Evolutionary conservation across 2,113 vertebrate genomes (phyloP).

Genomic region (Cheirogaleus medius): DNA sequence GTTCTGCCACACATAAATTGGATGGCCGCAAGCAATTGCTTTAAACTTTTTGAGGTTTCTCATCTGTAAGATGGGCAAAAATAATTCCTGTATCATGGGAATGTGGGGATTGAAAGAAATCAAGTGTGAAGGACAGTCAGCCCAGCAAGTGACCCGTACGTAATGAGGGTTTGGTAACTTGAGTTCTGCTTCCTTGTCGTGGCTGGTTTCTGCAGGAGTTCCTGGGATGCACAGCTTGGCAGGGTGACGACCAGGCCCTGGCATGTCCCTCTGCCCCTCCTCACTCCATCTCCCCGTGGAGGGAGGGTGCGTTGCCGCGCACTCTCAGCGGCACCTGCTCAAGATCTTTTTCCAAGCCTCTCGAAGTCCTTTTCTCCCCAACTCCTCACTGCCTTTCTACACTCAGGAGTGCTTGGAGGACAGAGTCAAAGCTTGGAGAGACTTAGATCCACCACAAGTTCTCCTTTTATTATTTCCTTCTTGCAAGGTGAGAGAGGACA

Average conservation of each 20-base stretch:
- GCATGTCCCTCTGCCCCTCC: accelerated
- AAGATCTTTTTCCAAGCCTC: accelerated
- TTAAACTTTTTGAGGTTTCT: background rate
- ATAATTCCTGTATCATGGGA: background rate
- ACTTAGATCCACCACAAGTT: background rate
- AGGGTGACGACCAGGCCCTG: background rate
- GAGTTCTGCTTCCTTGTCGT: accelerated
- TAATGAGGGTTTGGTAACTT: background rate
- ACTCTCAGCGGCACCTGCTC: too few relatives aligned
- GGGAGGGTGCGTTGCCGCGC: accelerated
- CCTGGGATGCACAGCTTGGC: background rate
- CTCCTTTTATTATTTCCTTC: slow-evolving; percentile 57
- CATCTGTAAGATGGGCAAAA: background rate
- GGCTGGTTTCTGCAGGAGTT: background rate
- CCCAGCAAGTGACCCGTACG: accelerated
- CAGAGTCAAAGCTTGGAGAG: slow-evolving; percentile 1
- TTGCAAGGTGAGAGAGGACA: slow-evolving; percentile 89
- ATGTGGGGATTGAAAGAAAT: background rate
- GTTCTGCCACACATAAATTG: background rate
- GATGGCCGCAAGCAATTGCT: background rate
- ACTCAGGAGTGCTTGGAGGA: background rate
- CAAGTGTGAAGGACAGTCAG: background rate
- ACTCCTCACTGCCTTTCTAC: background rate
- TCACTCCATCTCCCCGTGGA: background rate
- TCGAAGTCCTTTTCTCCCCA: background rate